phyloP scores from a whole-genome alignment of 2,797 vertebrate species.

The Enteromius fasciolatus region DNA sequence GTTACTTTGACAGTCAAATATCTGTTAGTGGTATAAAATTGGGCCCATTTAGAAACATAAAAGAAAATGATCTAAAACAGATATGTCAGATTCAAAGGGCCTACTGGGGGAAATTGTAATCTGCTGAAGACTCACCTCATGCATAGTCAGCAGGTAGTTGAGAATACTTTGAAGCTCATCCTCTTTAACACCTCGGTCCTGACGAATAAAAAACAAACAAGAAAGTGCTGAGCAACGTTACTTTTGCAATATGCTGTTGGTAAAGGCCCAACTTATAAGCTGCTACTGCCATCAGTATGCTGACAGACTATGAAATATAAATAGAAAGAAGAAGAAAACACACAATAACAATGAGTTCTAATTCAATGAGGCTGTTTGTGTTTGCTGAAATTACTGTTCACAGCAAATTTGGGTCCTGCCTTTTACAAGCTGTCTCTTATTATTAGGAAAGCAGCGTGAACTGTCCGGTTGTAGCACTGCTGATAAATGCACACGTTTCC shows the following conservation, averaged over 20 bases:
- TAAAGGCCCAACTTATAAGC: slow-evolving; percentile 6
- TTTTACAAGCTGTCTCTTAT: slow-evolving; percentile 35
- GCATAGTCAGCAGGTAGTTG: slow-evolving; percentile 93
- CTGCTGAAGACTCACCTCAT: slow-evolving; percentile 80
- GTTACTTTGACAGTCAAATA: no score
- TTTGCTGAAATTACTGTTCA: slow-evolving; percentile 29
- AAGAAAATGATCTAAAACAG: no score
- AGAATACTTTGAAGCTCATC: slow-evolving; percentile 96
- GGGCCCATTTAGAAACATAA: no score
- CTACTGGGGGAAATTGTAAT: neutral
- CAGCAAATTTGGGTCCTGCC: slow-evolving; percentile 29
- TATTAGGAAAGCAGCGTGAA: slow-evolving; percentile 28
- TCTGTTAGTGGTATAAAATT: no score
- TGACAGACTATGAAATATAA: slow-evolving; percentile 7
- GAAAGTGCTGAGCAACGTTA: neutral
- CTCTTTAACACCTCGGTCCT: slow-evolving; percentile 94
- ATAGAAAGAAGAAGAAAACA: neutral
- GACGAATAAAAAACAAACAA: neutral
- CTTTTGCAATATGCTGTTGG: neutral
- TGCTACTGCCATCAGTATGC: neutral
- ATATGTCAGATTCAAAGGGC: no score
- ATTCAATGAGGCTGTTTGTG: slow-evolving; percentile 17
- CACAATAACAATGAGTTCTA: neutral
- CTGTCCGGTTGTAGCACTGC: slow-evolving; percentile 3
- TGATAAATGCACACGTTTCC: slow-evolving; percentile 36